Conservation (phyloP, 2,797 vertebrate genomes). For the Lophura swinhoii region DNA sequence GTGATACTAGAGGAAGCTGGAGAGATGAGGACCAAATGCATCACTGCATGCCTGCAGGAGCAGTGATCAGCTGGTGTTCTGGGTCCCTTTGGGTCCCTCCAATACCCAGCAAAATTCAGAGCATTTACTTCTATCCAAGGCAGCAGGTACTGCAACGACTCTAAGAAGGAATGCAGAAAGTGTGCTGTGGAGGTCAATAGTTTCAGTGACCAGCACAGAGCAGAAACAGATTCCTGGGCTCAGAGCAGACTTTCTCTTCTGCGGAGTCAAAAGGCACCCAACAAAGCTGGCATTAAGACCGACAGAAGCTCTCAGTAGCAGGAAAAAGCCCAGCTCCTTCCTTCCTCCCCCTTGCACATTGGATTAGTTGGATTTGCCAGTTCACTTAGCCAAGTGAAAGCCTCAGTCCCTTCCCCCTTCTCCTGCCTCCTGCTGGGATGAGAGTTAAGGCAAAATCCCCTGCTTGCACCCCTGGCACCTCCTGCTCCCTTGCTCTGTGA, state of each 20-base stretch:
- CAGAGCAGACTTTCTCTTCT: neutral
- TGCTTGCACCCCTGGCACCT: fast-evolving
- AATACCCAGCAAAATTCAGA: fast-evolving
- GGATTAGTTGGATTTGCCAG: neutral
- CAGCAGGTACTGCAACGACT: neutral
- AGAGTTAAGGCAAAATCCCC: neutral
- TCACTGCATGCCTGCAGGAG: neutral
- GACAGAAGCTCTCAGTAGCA: neutral
- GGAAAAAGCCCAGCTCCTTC: neutral
- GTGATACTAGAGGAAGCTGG: neutral
- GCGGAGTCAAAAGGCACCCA: fast-evolving
- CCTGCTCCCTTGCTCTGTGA: neutral
- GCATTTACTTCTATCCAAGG: fast-evolving
- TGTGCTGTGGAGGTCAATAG: neutral
- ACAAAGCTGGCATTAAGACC: neutral
- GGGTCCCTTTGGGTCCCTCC: neutral
- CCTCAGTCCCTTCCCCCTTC: neutral
- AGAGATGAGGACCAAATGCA: fast-evolving
- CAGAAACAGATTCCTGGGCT: fast-evolving
- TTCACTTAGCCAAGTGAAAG: neutral
- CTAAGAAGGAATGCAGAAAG: neutral
- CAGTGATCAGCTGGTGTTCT: fast-evolving
- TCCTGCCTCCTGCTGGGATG: neutral
- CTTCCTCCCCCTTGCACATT: neutral
- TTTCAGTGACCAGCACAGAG: neutral